Percentiles rank a stretch among this genome's conserved stretches.
These are phyloP conservation scores for Cydia strobilella DNA, from an alignment of 1,140 invertebrate species.

Conservation along the genomic window DNA sequence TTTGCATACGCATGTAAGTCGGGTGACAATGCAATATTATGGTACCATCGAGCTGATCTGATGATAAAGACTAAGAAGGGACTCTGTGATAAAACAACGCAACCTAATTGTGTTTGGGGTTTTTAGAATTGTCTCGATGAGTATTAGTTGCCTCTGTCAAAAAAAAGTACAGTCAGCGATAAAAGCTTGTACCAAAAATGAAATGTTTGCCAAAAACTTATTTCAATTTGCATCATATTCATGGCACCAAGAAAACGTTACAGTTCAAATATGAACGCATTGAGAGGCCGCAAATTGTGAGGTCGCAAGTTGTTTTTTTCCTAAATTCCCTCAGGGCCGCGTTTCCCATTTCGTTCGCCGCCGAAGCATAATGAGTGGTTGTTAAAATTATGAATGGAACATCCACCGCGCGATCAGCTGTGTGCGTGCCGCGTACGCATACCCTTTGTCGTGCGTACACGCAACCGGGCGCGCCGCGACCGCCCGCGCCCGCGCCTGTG, in stretches of 20 bases:
- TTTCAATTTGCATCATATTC: not conserved
- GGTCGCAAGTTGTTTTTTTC: constrained; percentile 44
- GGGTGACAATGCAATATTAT: too few relatives aligned
- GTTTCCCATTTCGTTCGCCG: constrained; percentile 48
- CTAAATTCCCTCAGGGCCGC: constrained; percentile 46
- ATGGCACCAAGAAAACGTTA: not conserved
- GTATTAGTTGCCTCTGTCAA: too few relatives aligned
- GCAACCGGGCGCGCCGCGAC: constrained; percentile 37
- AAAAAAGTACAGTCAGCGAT: too few relatives aligned
- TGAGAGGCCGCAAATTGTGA: constrained; percentile 44
- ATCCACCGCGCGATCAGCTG: constrained; percentile 50
- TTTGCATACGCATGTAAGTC: too few relatives aligned
- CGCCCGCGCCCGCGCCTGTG: constrained; percentile 18
- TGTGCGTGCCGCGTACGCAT: constrained; percentile 44
- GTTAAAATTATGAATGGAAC: constrained; percentile 73
- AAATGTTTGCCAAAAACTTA: too few relatives aligned
- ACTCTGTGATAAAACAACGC: too few relatives aligned
- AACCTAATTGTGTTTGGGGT: too few relatives aligned
- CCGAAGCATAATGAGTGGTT: constrained; percentile 64
- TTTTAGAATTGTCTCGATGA: too few relatives aligned
- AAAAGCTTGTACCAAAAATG: too few relatives aligned
- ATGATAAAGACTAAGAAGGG: too few relatives aligned
- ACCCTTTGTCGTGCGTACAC: constrained; percentile 37
- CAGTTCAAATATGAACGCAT: constrained; percentile 33
- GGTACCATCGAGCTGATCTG: too few relatives aligned